Evolutionary conservation across 2,797 vertebrate species (phyloP), one percentile per base, ranked within the genome.

Genomic region (Oreortyx pictus): DNA sequence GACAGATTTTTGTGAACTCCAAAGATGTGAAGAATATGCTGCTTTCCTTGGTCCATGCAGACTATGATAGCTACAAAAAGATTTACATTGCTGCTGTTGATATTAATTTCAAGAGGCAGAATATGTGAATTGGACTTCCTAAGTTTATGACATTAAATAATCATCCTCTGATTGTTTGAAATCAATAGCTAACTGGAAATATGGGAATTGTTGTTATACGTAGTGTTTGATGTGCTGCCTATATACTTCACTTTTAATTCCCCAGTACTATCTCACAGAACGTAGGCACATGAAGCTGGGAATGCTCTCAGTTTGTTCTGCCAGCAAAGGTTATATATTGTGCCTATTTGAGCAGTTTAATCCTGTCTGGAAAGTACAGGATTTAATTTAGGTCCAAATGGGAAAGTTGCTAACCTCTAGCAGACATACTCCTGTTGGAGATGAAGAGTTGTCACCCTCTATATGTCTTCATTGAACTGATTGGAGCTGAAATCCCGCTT

Each of bases 1-100:
- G 80, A 92, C 62, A 85, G 86, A 92, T 94, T 95, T 95, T 85
- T 94, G 70, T 95, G 81, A 92, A 91, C 62, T 94, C 76, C 56
- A 57, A 64, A 83, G 71, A 78, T 87, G 54, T 73, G 93, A 92
- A 95, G 94, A 94, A 86, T 74, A 68, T 82, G 57, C 74, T 84
- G 33, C 88, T 96, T 94, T 9, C 68, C 83, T 68, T 91, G 66
- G 91, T 82, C 62, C 73, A 19, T 72, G 57, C 29, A 87, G 84
- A 29, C 59, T 80, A 39, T 91, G 54, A 92, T 96, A 95, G 72
- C 17, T 52, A 52, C 17, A 95, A 81, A 9, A 87, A 11, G 88
- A 25, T 78, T 82, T 72, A 12, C 33, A 41, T 47, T 49, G 9
- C 64, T 70, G 33, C 23, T n/a, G 39, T 73, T 62, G 67, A 85